Evolutionary conservation across 2,888 invertebrate species (phyloP), one percentile per base, ranked within the genome.

Genomic region (Arge pagana): DNA sequence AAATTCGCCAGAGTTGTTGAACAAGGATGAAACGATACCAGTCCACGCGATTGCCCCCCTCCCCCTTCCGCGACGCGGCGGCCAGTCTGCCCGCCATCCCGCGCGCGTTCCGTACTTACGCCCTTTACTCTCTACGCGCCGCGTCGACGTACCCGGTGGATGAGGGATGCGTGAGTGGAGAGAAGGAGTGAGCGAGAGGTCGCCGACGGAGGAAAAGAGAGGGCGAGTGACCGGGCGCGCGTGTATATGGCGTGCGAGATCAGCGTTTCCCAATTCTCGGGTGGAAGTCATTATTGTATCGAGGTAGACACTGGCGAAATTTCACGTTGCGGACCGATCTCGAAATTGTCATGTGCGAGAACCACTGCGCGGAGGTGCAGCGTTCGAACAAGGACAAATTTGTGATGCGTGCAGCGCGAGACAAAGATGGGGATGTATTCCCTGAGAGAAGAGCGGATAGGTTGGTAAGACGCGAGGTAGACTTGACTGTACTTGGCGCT

Each of bases 151-250:
- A n/a, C n/a, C n/a, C n/a, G 28, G 24, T 19, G 18, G 42, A 42
- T 42, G 42, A 42, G 42, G 30, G 42, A 42, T 42, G 42, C 42
- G 42, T 23, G 30, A n/a, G 19, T n/a, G 19, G n/a, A 63, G 67
- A 64, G 66, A 67, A 61, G 60, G 24, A 21, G 23, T 13, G 6
- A 13, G 1, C n/a, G n/a, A n/a, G 37, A 52, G 50, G 43, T 43
- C 16, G 42, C 36, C 30, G 48, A 49, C 30, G 53, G 42, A 21
- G 13, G 39, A 39, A 35, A 50, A 57, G 35, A 45, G 52, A 55
- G 55, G 54, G 54, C 50, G 48, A 56, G 53, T 53, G 55, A 53
- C 8, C 52, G 56, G 43, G 60, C 60, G 39, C 54, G 54, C 55
- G 56, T 55, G 52, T 54, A n/a, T 45, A 50, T 48, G 50, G 58